Evolutionary conservation across 2,797 vertebrate species (phyloP).

Genomic region (Trematomus bernacchii): DNA sequence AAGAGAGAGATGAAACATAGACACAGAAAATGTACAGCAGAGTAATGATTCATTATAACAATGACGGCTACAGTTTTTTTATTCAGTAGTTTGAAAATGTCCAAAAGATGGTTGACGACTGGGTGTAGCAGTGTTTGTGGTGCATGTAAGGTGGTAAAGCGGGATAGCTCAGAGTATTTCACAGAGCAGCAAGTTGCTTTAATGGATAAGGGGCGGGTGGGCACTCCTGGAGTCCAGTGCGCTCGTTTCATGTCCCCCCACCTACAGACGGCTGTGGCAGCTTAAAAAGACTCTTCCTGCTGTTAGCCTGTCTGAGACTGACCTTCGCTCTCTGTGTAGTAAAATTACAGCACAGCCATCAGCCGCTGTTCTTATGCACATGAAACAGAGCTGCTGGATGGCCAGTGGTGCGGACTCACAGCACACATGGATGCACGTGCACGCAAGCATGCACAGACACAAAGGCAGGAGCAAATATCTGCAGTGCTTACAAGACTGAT

Average conservation of each 20-base stretch:
- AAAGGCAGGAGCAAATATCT: constrained; percentile 32
- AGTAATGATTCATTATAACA: background rate
- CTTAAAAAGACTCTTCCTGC: constrained; percentile 80
- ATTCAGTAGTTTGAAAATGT: background rate
- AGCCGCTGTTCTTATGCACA: constrained; percentile 65
- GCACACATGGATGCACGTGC: constrained; percentile 45
- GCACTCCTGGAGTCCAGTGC: constrained; percentile 55
- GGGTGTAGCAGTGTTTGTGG: constrained; percentile 13
- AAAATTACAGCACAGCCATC: constrained; percentile 68
- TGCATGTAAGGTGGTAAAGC: constrained; percentile 23
- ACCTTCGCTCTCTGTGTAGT: constrained; percentile 86
- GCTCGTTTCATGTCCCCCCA: constrained; percentile 77
- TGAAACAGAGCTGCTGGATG: constrained; percentile 70
- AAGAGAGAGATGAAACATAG: constrained; percentile 1
- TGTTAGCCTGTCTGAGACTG: constrained; percentile 75
- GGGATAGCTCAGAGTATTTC: constrained; percentile 40
- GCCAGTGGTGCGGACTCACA: constrained; percentile 28
- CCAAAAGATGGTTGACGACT: constrained; percentile 1
- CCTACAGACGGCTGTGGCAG: constrained; percentile 52
- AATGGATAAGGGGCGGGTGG: constrained; percentile 42
- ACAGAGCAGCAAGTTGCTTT: constrained; percentile 56
- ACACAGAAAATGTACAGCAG: background rate
- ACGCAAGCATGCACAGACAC: constrained; percentile 41
- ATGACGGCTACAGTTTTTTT: background rate
- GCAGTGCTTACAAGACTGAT: constrained; percentile 3